Base-by-base conservation (phyloP, 1,140 invertebrate genomes). In the Pachyrhynchus sulphureomaculatus region DNA sequence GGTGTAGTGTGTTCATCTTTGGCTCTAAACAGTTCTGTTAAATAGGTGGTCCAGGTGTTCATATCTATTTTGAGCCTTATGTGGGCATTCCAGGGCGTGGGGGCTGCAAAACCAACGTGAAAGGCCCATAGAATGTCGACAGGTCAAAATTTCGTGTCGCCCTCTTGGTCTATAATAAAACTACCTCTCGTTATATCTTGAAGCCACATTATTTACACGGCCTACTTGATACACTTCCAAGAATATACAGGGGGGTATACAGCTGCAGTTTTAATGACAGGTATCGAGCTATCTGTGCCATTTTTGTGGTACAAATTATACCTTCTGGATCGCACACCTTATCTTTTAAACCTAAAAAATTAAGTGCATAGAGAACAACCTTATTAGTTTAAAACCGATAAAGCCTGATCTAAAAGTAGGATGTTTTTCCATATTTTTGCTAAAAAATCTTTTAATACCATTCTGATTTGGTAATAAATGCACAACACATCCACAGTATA, bases 401-500 rank as follows among this genome's bases (percentile, higher is more conserved):
- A 32, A 12, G 5, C 12, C 29, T 32, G 5, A 32, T 6, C 5
- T 32, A 32, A 32, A 32, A 32, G 5, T 32, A 6, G 5, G 5
- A 32, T 32, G 12, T 12, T 32, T 6, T 32, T 32, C 29, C 29
- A 32, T 32, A 32, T 32, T 32, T n/a, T n/a, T n/a, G n/a, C n/a
- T n/a, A n/a, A n/a, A n/a, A n/a, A n/a, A n/a, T n/a, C n/a, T n/a
- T n/a, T n/a, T n/a, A n/a, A n/a, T 42, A 36, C 32, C 29, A 20
- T 58, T 21, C 37, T 58, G 21, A 20, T 24, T 58, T 5, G 54
- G 56, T 5, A 58, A 21, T 15, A 58, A 24, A 49, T 58, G 56
- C 3, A 51, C 6, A 4, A 39, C 24, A 39, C 56, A 58, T 4
- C 20, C 24, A 32, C 56, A 58, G 37, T 37, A 20, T 12, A 13